Evolutionary conservation across 2,797 vertebrate genomes (phyloP).

Genomic region (Clarias laeviceps): DNA sequence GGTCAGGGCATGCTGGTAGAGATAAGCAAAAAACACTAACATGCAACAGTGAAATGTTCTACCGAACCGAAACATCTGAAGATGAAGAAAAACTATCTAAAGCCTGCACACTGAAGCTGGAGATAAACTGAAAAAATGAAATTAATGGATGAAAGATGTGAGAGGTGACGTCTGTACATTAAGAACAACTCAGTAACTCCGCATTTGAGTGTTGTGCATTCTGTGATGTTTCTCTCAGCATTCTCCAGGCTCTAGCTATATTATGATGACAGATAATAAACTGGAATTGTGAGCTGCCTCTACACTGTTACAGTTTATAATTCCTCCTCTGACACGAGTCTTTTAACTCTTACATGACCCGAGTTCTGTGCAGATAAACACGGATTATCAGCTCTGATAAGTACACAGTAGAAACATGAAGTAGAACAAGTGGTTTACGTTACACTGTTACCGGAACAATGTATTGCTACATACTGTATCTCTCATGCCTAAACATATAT

Average conservation of each 20-base stretch:
- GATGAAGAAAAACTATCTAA: background rate
- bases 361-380: slow-evolving; percentile 9
- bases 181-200: slow-evolving; percentile 19
- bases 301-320: slow-evolving; percentile 16
- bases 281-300: slow-evolving; percentile 40
- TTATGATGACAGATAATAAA: slow-evolving; percentile 24
- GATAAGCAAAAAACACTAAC: background rate
- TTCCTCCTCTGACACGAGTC: slow-evolving; percentile 1
- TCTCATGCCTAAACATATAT: background rate
- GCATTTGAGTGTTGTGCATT: background rate
- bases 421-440: background rate
- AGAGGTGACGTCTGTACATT: background rate
- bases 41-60: background rate
- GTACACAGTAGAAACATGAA: slow-evolving; percentile 1
- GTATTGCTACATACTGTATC: background rate
- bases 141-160: background rate
- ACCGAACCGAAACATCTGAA: background rate
- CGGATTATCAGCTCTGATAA: background rate
- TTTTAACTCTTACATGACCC: slow-evolving; percentile 10
- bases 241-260: background rate
- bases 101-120: background rate
- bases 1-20: slow-evolving; percentile 45
- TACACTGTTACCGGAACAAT: background rate
- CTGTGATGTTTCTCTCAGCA: background rate
- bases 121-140: background rate